Base-by-base conservation (phyloP, 2,888 invertebrate species). In the Schrankia costaestrigalis region DNA sequence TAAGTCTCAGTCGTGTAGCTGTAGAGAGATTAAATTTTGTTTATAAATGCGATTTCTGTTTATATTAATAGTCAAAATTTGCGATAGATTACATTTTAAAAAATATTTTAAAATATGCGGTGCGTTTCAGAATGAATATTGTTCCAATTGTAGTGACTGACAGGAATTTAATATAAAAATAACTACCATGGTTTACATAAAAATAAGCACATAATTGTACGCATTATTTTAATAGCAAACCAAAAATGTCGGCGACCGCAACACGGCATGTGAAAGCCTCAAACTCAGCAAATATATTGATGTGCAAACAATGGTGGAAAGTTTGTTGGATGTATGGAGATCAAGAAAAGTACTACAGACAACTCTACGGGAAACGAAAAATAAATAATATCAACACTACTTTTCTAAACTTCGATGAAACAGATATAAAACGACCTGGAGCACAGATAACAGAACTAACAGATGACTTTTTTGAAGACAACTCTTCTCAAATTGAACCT, bases 291-390 rank as follows among this genome's bases (percentile, higher is more conserved):
- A 94, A 93, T 79, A 92, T 94, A 70, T 80, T 94, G 47, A 94
- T 94, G 92, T 94, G 94, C 86, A 93, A 93, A 76, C 94, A 95
- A 89, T 95, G 95, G 95, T 95, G 95, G 95, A 94, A 94, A 78
- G 95, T 95, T 42, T 95, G 95, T 69, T 95, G 94, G 92, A 92
- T 95, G 90, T 93, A 95, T 70, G 95, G 95, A 29, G 94, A 94
- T 77, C 93, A 94, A 67, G 93, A 94, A 68, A 95, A 95, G 69
- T 94, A 94, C 85, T 95, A 95, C 87, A 87, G 94, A 62, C 94
- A 95, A 69, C 87, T 95, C 42, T 95, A 95, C 75, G 94, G 93
- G 9, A 90, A 86, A 57, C 76, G 90, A 54, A 89, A 90, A 78
- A 52, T 66, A 1, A 76, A 74, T 31, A 76, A 71, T 31, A 78